Percentiles rank a stretch among this genome's conserved stretches.
Conservation (phyloP, 2,888 invertebrate genomes). For the Noctua janthina region DNA sequence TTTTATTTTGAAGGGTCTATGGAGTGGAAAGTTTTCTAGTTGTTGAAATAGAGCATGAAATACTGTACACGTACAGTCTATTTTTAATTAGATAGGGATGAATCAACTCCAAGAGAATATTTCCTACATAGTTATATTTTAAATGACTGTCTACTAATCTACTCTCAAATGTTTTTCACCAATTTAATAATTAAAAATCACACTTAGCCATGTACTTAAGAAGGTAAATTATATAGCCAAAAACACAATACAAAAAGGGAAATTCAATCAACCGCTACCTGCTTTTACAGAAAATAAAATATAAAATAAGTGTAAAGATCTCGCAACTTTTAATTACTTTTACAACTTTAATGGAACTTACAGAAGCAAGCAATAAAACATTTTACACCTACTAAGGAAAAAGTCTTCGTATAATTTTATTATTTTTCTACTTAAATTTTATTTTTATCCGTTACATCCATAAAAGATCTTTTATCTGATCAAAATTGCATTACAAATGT, state of each 20-base stretch:
- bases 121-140: not conserved
- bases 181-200: too few relatives aligned
- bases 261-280: conserved; percentile 12
- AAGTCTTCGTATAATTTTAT: conserved; percentile 14
- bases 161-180: too few relatives aligned
- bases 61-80: not conserved
- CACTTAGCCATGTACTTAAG: too few relatives aligned
- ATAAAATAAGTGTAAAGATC: not conserved
- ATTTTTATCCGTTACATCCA: conserved; percentile 19
- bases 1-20: not conserved
- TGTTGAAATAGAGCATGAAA: not conserved
- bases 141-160: too few relatives aligned
- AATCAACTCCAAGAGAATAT: not conserved
- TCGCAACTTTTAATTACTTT: conserved; percentile 44
- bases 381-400: conserved; percentile 16
- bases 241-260: not conserved
- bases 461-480: not conserved
- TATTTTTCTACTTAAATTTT: conserved; percentile 31
- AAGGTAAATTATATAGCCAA: not conserved
- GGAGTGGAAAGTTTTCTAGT: not conserved
- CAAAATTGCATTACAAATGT: not conserved
- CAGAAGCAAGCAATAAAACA: conserved; percentile 48
- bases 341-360: conserved; percentile 11
- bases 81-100: not conserved
- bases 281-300: conserved; percentile 3